Percentiles rank a stretch among this genome's conserved stretches.
Conservation (phyloP, 2,888 invertebrate genomes). For the Notocelia uddmanniana region DNA sequence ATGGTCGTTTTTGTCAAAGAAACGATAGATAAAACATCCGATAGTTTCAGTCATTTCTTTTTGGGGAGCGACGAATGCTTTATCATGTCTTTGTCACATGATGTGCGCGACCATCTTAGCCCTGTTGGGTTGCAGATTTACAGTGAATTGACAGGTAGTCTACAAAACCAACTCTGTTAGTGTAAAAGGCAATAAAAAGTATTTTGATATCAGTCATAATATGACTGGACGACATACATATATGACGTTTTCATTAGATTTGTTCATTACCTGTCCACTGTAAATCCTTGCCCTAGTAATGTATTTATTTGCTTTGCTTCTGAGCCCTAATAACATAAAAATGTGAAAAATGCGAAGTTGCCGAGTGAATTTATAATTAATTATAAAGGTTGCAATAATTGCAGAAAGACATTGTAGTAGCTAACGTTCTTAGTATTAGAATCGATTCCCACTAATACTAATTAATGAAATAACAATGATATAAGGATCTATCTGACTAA, state of each 20-base stretch:
- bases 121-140: not conserved
- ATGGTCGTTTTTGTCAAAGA: not conserved
- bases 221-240: not conserved
- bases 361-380: not conserved
- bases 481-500: not conserved
- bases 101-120: not conserved
- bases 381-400: not conserved
- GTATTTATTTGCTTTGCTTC: not conserved
- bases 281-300: conserved; percentile 1
- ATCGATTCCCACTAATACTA: not conserved
- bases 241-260: not conserved
- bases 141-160: not conserved
- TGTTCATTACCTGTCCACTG: not conserved
- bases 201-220: not conserved
- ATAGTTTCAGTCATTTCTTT: too few species aligned
- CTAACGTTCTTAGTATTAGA: not conserved
- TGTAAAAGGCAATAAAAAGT: not conserved
- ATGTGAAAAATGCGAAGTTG: not conserved
- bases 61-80: not conserved
- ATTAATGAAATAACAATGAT: not conserved
- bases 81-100: not conserved
- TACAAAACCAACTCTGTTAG: not conserved
- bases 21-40: not conserved
- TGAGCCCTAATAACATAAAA: not conserved
- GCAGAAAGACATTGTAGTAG: not conserved